These are phyloP conservation scores for Dryobota labecula DNA, from an alignment of 2,888 invertebrate genomes.

Conservation along the genomic window DNA sequence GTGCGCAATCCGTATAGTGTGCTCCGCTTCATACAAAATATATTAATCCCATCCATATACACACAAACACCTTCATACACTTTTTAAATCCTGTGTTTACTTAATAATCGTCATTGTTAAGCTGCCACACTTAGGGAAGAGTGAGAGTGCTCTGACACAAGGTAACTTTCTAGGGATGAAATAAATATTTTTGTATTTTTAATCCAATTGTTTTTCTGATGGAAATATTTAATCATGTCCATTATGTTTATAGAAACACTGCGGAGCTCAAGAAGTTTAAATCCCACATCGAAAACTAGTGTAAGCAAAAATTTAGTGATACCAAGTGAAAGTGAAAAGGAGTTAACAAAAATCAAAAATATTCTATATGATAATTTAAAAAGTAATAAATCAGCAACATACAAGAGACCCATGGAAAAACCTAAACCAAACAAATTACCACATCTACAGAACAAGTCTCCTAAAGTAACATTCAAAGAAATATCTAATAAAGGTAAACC, in stretches of 20 bases:
- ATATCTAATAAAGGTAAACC: constrained; percentile 69
- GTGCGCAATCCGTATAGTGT: neutral
- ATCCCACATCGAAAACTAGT: constrained; percentile 71
- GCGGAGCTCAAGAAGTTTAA: constrained; percentile 66
- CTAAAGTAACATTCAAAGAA: constrained; percentile 68
- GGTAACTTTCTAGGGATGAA: neutral
- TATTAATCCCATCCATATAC: neutral
- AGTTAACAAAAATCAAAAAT: constrained; percentile 68
- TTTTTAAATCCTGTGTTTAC: neutral
- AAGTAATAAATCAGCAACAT: constrained; percentile 38
- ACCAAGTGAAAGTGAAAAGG: constrained; percentile 75
- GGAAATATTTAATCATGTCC: constrained; percentile 1
- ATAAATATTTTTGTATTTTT: neutral
- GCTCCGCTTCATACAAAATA: neutral
- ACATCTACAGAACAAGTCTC: constrained; percentile 59
- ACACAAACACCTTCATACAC: too few species aligned
- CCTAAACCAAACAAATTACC: constrained; percentile 59
- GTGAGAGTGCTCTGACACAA: neutral
- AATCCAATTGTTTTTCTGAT: neutral
- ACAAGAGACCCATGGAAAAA: constrained; percentile 68
- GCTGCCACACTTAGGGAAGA: neutral
- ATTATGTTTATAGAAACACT: constrained; percentile 70
- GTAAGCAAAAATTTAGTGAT: constrained; percentile 73
- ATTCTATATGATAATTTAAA: constrained; percentile 67
- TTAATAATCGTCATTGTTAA: neutral